Percentiles rank a stretch among this genome's conserved stretches.
Conservation (phyloP, 37 sponge, comb jelly and placozoan genomes). For the Mnemiopsis leidyi region DNA sequence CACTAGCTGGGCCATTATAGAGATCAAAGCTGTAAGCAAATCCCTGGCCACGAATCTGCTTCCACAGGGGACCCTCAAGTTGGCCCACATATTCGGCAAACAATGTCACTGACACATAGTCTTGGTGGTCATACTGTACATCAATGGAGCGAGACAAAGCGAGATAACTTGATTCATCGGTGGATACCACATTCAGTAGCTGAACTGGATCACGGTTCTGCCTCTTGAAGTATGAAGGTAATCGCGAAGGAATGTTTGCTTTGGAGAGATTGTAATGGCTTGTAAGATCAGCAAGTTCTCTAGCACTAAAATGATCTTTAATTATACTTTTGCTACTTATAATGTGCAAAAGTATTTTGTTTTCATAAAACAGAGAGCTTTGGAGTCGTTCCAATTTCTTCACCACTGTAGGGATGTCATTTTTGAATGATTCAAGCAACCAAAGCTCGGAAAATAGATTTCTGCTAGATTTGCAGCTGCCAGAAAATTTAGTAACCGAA, state of each 20-base stretch:
- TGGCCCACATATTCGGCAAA: slow-evolving; percentile 77
- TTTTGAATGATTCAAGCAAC: slow-evolving; percentile 8
- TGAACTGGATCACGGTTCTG: background rate
- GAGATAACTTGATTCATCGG: slow-evolving; percentile 79
- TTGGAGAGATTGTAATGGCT: background rate
- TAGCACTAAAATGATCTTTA: background rate
- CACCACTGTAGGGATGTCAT: background rate
- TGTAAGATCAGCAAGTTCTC: background rate
- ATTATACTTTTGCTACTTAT: background rate
- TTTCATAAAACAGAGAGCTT: background rate
- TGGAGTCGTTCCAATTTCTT: background rate
- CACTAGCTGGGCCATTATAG: background rate
- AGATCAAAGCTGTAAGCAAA: background rate
- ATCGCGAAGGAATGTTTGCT: background rate
- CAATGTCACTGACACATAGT: slow-evolving; percentile 77
- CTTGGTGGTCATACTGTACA: slow-evolving; percentile 69
- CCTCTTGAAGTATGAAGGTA: background rate
- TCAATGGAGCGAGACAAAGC: slow-evolving; percentile 70
- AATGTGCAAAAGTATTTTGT: background rate
- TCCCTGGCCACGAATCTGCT: slow-evolving; percentile 79
- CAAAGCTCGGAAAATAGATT: background rate
- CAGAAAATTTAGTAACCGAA: background rate
- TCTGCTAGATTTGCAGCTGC: slow-evolving; percentile 32
- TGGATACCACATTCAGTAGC: background rate
- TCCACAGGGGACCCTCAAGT: slow-evolving; percentile 92